Percentiles rank a stretch among this genome's conserved stretches.
Evolutionary conservation across 2,888 invertebrate genomes (phyloP).

Genomic region (Drosophila vallismaia): DNA sequence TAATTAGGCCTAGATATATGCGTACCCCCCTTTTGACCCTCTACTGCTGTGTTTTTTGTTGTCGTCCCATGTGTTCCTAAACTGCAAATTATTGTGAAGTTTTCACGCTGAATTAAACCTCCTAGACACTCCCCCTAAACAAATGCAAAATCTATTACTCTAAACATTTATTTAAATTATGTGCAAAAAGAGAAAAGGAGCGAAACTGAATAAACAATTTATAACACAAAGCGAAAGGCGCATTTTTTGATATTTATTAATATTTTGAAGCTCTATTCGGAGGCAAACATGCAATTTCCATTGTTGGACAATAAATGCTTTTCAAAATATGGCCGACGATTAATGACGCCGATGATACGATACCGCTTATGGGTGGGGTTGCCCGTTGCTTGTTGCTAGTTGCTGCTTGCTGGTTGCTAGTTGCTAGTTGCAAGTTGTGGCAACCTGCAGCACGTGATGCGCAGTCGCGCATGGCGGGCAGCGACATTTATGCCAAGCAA

Average conservation of each 20-base stretch:
- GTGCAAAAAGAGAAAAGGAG: constrained; percentile 59
- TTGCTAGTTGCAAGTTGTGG: constrained; percentile 5
- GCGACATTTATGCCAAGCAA: constrained; percentile 68
- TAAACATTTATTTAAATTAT: constrained; percentile 67
- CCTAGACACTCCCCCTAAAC: constrained; percentile 45
- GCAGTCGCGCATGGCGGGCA: constrained; percentile 68
- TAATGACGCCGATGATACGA: constrained; percentile 32
- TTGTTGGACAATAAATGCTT: constrained; percentile 27
- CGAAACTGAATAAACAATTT: constrained; percentile 69
- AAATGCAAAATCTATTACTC: constrained; percentile 43
- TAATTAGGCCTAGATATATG: constrained; percentile 59
- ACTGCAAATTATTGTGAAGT: constrained; percentile 69
- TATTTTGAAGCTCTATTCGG: background rate
- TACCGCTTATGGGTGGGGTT: constrained; percentile 6
- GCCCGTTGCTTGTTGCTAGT: constrained; percentile 6
- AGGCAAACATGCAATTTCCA: constrained; percentile 36
- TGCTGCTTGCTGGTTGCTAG: constrained; percentile 2
- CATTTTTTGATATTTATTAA: constrained; percentile 19
- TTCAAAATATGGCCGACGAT: constrained; percentile 33
- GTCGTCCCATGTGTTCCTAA: constrained; percentile 67
- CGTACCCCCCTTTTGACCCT: constrained; percentile 10
- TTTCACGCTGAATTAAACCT: constrained; percentile 58
- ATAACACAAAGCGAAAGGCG: constrained; percentile 61
- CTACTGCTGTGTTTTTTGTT: constrained; percentile 36
- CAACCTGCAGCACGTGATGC: constrained; percentile 64